Evolutionary conservation across 1,140 invertebrate species (phyloP).

Genomic region (Bombus confusus): DNA sequence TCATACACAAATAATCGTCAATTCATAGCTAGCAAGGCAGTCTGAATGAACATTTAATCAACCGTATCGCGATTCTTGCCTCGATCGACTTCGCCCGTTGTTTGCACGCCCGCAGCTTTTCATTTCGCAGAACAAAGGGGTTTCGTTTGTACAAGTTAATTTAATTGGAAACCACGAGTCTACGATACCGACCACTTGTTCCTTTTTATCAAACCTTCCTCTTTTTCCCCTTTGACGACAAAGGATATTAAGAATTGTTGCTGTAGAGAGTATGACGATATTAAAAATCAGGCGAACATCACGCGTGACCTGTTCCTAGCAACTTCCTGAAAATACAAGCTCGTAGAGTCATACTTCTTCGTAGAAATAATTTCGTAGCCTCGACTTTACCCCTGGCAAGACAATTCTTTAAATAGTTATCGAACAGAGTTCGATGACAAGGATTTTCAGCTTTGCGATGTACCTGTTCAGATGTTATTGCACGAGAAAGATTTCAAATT

Average conservation of each 20-base stretch:
- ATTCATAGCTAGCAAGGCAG: neutral
- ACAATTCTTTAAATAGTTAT: no score
- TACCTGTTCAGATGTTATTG: no score
- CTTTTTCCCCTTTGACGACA: neutral
- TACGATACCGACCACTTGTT: neutral
- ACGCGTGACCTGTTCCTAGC: neutral
- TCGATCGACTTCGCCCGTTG: neutral
- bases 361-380: no score
- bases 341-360: no score
- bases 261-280: neutral
- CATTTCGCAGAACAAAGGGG: constrained; percentile 1
- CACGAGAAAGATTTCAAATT: no score
- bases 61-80: neutral
- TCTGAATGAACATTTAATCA: constrained; percentile 27
- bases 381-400: no score
- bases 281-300: neutral
- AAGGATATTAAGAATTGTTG: neutral
- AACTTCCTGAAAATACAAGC: neutral
- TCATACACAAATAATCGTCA: constrained; percentile 32
- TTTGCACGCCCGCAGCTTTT: constrained; percentile 8
- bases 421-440: no score
- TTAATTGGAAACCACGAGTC: constrained; percentile 8
- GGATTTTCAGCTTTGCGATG: no score
- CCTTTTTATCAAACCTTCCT: neutral
- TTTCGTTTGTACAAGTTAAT: constrained; percentile 18